Base-by-base conservation (phyloP, 2,888 invertebrate genomes). In the Oxyteleia sp. region DNA sequence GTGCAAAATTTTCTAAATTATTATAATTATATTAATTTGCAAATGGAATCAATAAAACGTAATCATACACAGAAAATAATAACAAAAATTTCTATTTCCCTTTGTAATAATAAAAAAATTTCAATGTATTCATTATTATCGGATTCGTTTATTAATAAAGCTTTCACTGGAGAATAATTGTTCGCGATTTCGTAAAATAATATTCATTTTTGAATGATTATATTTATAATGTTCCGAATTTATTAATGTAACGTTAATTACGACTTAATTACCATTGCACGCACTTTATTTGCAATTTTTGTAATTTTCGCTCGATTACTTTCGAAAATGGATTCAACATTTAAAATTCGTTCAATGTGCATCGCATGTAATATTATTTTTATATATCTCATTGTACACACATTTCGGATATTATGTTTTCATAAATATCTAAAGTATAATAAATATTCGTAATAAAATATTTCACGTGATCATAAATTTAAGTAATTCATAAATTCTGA, bases 401-500 rank as follows among this genome's bases (percentile, higher is more conserved):
- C 45, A 55, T 59, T 71, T 71, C 26, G 69, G n/a, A 63, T 72
- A 51, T 59, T 68, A 43, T 15, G 53, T 63, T 75, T 75, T 68
- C 53, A 57, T 81, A 72, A 80, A 55, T 63, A 59, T 76, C 69
- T 35, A 41, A 53, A 76, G 61, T 57, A 76, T 32, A 32, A 32
- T 43, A 43, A 15, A 49, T 61, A 64, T 59, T 64, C 16, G 59
- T 57, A 76, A 76, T n/a, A 71, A 76, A 76, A 63, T 72, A 64
- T 72, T 64, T 45, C 18, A 23, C 49, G 29, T 61, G 35, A 32
- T 55, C 59, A 55, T 82, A 76, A 72, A 66, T 76, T 82, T 59
- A 82, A 82, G 59, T 72, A 76, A 72, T 82, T 82, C 82, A 76
- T 82, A 66, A 76, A 82, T 76, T 66, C 59, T 41, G 32, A 20